A percentile compares a stretch with the other conserved stretches of the same genome.
phyloP scores from a whole-genome alignment of 2,797 vertebrate species.

The Chaenodraco wilsoni region DNA sequence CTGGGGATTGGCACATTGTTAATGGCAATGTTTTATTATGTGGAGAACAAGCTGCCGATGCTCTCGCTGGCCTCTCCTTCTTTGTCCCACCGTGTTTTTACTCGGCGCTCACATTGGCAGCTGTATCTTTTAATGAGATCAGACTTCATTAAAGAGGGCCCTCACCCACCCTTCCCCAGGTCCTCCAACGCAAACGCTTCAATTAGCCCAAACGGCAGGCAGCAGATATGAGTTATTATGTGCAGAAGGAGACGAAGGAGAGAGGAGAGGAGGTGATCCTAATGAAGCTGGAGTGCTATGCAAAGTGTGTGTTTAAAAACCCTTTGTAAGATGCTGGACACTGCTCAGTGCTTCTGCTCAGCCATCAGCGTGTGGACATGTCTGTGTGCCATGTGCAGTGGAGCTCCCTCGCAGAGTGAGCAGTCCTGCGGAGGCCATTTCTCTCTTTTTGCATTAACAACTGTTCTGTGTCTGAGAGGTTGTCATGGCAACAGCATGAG shows the following conservation, averaged over 20 bases:
- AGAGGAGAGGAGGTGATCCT: conserved; percentile 18
- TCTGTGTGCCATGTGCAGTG: conserved; percentile 1
- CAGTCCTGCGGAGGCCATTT: conserved; percentile 21
- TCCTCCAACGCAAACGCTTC: conserved; percentile 78
- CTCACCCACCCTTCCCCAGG: conserved; percentile 70
- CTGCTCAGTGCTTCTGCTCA: background rate
- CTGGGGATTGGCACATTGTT: conserved; percentile 36
- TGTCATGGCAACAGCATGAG: conserved; percentile 69
- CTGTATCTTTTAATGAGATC: conserved; percentile 93
- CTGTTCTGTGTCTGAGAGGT: conserved; percentile 59
- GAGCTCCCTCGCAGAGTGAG: conserved; percentile 21
- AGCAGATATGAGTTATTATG: conserved; percentile 49
- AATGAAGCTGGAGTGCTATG: conserved; percentile 40
- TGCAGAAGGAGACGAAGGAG: conserved; percentile 15
- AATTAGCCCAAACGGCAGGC: conserved; percentile 65
- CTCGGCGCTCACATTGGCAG: conserved; percentile 49
- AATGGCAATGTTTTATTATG: conserved; percentile 57
- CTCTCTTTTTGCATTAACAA: conserved; percentile 51
- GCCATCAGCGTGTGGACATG: background rate
- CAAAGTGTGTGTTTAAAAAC: conserved; percentile 27
- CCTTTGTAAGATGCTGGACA: conserved; percentile 7
- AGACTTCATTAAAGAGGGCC: conserved; percentile 84
- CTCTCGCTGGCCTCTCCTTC: conserved; percentile 58
- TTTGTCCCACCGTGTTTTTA: conserved; percentile 55
- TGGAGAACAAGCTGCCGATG: conserved; percentile 48